Evolutionary conservation across 2,797 vertebrate genomes (phyloP).

Genomic region (Chiroxiphia lanceolata): DNA sequence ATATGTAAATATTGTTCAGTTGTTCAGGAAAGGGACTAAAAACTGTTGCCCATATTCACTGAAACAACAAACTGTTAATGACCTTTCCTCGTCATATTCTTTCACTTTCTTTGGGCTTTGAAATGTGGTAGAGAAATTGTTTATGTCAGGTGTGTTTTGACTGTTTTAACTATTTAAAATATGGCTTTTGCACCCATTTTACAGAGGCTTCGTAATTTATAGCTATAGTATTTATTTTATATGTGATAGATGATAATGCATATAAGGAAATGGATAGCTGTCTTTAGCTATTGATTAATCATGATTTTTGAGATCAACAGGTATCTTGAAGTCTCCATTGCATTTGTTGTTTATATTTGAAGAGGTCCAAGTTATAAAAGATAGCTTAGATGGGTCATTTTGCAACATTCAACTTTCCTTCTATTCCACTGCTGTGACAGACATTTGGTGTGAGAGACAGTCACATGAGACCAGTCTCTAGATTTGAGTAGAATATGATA

Average conservation of each 20-base stretch:
- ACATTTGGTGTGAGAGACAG: background rate
- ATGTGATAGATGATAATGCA: background rate
- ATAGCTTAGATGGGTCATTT: background rate
- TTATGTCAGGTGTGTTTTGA: background rate
- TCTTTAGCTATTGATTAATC: background rate
- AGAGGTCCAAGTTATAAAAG: background rate
- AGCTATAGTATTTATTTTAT: background rate
- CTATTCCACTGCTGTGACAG: background rate
- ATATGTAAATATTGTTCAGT: background rate
- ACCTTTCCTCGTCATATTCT: background rate
- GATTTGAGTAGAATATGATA: background rate
- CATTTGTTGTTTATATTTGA: background rate
- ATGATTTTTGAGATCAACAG: background rate
- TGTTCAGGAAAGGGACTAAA: background rate
- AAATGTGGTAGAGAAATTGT: background rate
- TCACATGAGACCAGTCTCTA: background rate
- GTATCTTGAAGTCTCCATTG: background rate
- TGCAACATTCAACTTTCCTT: background rate
- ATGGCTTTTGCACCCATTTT: rapidly evolving
- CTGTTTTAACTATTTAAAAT: background rate
- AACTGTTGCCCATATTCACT: background rate
- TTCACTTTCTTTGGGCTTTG: background rate
- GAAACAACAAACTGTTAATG: background rate
- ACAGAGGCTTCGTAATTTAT: background rate
- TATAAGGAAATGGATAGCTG: background rate